Evolutionary conservation across 2,797 vertebrate species (phyloP).

Genomic region (Bradypus variegatus): DNA sequence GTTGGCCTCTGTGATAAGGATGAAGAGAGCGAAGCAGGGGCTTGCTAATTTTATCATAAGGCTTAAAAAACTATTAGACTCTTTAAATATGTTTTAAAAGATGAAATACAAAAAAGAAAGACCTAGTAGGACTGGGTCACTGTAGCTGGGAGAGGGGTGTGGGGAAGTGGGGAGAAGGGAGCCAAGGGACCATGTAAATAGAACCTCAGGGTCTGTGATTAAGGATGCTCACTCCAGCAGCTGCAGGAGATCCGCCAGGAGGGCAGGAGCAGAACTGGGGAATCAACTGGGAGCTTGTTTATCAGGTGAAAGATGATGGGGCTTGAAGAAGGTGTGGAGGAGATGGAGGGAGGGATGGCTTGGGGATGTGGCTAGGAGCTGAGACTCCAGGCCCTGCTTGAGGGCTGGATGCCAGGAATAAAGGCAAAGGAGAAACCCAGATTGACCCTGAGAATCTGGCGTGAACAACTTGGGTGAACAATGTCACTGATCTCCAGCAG

Average conservation of each 20-base stretch:
- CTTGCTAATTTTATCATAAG: rapidly evolving
- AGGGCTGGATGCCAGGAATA: not conserved
- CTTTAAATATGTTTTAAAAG: not conserved
- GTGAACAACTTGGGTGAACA: not conserved
- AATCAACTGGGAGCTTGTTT: not conserved
- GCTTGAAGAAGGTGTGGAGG: rapidly evolving
- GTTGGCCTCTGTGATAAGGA: rapidly evolving
- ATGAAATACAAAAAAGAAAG: not conserved
- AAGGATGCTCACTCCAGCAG: not conserved
- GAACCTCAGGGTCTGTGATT: not conserved
- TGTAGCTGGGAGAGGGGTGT: rapidly evolving
- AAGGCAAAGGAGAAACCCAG: not conserved
- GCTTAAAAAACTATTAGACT: rapidly evolving
- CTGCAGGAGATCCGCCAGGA: rapidly evolving
- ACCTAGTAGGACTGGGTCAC: rapidly evolving
- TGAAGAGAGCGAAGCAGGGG: not conserved
- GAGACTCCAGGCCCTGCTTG: not conserved
- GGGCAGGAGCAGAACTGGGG: no score
- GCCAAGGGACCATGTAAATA: not conserved
- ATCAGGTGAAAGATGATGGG: not conserved
- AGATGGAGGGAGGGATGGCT: no score
- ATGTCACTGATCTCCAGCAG: rapidly evolving
- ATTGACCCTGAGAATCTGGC: not conserved
- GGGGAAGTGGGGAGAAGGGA: rapidly evolving
- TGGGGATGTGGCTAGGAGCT: rapidly evolving